Evolutionary conservation across 2,888 invertebrate species (phyloP).

Genomic region (Spilarctia lutea): DNA sequence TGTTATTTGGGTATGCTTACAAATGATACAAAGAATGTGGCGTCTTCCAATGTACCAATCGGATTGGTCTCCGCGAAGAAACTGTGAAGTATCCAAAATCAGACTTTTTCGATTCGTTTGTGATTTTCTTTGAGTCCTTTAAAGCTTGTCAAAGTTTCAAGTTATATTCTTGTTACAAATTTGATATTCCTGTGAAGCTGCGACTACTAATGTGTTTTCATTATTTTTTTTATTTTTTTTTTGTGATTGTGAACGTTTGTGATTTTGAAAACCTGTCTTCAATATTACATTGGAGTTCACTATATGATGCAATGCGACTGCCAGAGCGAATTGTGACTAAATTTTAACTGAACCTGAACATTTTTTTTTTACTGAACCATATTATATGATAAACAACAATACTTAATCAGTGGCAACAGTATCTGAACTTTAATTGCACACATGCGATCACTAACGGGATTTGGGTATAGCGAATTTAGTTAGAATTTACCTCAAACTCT

Average conservation of each 20-base stretch:
- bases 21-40: conserved; percentile 49
- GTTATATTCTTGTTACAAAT: conserved; percentile 30
- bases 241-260: background rate
- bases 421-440: background rate
- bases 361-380: background rate
- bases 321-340: background rate
- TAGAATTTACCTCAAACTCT: background rate
- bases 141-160: conserved; percentile 47
- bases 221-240: conserved; percentile 6
- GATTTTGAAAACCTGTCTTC: background rate
- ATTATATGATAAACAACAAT: background rate
- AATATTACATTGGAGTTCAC: background rate
- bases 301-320: background rate
- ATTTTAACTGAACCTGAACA: background rate
- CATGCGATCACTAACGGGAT: background rate
- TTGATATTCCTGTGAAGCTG: conserved; percentile 27
- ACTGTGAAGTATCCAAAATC: conserved; percentile 44
- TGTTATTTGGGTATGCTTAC: conserved; percentile 20
- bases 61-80: conserved; percentile 55
- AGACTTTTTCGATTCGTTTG: conserved; percentile 47
- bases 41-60: conserved; percentile 41
- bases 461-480: background rate
- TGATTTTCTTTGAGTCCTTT: conserved; percentile 42
- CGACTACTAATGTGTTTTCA: conserved; percentile 22
- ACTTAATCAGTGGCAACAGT: background rate